Evolutionary conservation across 2,888 invertebrate species (phyloP).

Genomic region (Vanessa cardui): DNA sequence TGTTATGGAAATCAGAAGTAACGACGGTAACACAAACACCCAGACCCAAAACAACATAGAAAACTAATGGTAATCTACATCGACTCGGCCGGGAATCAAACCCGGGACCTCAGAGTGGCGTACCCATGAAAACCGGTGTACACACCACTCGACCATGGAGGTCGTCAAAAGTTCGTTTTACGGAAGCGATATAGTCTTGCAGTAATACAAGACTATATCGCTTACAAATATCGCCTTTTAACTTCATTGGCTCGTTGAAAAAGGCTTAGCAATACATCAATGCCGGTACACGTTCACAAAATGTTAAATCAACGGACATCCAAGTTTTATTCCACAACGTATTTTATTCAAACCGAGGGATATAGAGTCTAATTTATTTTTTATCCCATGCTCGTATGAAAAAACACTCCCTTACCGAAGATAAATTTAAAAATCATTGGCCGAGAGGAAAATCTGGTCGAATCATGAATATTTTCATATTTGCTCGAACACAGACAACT

Average conservation of each 20-base stretch:
- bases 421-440: constrained; percentile 50
- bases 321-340: constrained; percentile 39
- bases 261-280: constrained; percentile 22
- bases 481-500: constrained; percentile 22
- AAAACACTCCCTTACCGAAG: constrained; percentile 44
- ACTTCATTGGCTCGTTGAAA: background rate
- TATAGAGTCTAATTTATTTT: constrained; percentile 51
- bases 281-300: constrained; percentile 19
- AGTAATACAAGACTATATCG: too few relatives aligned
- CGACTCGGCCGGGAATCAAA: too few relatives aligned
- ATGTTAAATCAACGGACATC: constrained; percentile 23
- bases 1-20: too few relatives aligned
- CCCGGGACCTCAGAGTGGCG: too few relatives aligned
- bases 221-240: too few relatives aligned
- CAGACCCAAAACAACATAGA: too few relatives aligned
- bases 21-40: too few relatives aligned
- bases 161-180: too few relatives aligned
- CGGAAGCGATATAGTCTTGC: too few relatives aligned
- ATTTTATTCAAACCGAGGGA: constrained; percentile 45
- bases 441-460: constrained; percentile 43
- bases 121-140: too few relatives aligned
- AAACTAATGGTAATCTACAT: too few relatives aligned
- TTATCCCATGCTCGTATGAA: constrained; percentile 45
- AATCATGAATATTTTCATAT: constrained; percentile 48
- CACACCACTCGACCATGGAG: too few relatives aligned